Base-by-base conservation (phyloP, 2,888 invertebrate species). In the Ophion slaviceki region DNA sequence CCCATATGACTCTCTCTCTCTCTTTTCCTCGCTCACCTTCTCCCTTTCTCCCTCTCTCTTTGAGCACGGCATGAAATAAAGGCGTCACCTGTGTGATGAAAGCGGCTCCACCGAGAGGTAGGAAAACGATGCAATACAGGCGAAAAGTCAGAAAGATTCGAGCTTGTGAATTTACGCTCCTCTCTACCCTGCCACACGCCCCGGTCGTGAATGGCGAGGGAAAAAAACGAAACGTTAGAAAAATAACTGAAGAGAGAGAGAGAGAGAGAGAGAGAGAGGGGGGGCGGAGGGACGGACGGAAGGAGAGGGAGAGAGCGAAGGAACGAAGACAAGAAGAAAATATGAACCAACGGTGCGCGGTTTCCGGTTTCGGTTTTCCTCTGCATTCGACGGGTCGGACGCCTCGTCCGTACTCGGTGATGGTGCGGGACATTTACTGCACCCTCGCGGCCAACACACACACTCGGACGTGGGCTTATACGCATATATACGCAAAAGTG, bases 311-410 rank as follows among this genome's bases (percentile, higher is more conserved):
- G 57, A 64, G 40, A 32, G 66, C 28, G 40, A 47, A 62, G 68
- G 53, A 64, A 17, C 24, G 70, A 85, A 78, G 78, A 68, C 80
- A 68, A 67, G 82, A 82, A 80, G 72, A 80, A 88, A 88, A 88
- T 85, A 85, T 82, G 64, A 82, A 84, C 81, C 71, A 67, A 67
- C 68, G 74, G 62, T 45, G 59, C 61, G 80, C 78, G 78, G 36
- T 32, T 71, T 79, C 79, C 71, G 79, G 70, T 71, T 68, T 70
- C 70, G 45, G 59, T 61, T 68, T 78, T 68, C n/a, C 78, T 59
- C 68, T 61, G 45, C 68, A 68, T 40, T 47, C 78, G 45, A 68
- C 59, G 78, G 61, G 68, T 78, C 59, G 81, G 70, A 66, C 53
- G 84, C 79, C 62, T 57, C 47, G 3, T 40, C 24, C 61, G 14